A percentile compares a stretch with the other conserved stretches of the same genome.
Evolutionary conservation across 1,140 invertebrate species (phyloP).

Genomic region (Coenobita brevimanus): DNA sequence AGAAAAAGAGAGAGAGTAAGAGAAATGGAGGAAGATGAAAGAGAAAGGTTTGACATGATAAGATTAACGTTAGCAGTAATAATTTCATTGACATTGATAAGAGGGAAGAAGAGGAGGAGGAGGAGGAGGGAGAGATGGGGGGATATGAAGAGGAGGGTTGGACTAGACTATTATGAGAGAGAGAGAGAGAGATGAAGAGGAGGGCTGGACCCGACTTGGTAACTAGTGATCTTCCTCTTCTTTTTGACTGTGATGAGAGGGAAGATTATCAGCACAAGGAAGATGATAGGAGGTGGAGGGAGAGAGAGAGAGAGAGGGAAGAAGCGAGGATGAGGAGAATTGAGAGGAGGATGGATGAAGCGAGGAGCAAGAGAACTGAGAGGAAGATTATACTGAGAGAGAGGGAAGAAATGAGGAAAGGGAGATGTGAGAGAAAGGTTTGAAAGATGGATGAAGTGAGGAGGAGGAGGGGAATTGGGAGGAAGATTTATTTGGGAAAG

Average conservation of each 20-base stretch:
- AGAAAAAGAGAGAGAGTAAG: background rate
- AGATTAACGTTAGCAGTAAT: background rate
- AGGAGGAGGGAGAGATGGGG: background rate
- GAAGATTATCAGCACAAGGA: background rate
- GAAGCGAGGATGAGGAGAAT: background rate
- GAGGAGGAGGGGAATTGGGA: background rate
- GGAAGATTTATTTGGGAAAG: background rate
- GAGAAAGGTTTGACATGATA: background rate
- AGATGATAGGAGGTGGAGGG: background rate
- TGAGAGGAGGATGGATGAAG: background rate
- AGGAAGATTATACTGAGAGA: background rate
- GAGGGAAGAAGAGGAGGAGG: background rate
- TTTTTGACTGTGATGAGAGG: background rate
- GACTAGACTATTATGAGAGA: no score
- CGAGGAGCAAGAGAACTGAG: background rate
- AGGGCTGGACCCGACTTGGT: background rate
- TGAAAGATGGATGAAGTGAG: background rate
- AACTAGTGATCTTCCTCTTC: background rate
- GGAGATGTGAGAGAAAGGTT: constrained; percentile 5
- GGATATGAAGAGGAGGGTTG: background rate
- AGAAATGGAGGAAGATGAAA: background rate
- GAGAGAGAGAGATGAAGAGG: constrained; percentile 13
- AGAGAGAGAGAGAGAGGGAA: background rate
- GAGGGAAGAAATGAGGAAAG: background rate
- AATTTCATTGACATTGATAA: background rate